A percentile compares a stretch with the other conserved stretches of the same genome.
phyloP scores from a whole-genome alignment of 2,797 vertebrate genomes.

The Pogonophryne albipinna region DNA sequence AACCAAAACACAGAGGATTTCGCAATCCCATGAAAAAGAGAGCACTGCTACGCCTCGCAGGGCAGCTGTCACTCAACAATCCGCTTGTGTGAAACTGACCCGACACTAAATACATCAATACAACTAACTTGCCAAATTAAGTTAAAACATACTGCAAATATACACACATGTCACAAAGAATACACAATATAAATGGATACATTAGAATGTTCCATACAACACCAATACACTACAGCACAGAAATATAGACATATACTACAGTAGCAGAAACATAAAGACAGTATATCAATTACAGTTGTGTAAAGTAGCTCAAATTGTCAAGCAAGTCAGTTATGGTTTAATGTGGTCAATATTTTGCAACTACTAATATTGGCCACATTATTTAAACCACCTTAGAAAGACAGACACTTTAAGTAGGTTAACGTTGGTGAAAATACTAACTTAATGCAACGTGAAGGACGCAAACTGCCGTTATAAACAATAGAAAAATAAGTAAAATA shows the following conservation, averaged over 20 bases:
- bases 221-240: too few species aligned
- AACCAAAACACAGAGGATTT: slow-evolving; percentile 56
- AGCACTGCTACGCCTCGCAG: slow-evolving; percentile 41
- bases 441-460: too few species aligned
- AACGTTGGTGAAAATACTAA: neutral
- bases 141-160: too few species aligned
- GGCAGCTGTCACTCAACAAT: slow-evolving; percentile 65
- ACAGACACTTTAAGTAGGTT: neutral
- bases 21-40: slow-evolving; percentile 57
- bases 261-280: too few species aligned
- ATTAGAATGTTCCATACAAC: too few species aligned
- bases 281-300: too few species aligned
- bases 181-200: too few species aligned
- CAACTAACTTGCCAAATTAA: neutral
- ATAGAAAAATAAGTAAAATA: too few species aligned
- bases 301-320: too few species aligned
- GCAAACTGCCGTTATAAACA: too few species aligned
- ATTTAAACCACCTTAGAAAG: neutral
- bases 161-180: too few species aligned
- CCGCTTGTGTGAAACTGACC: slow-evolving; percentile 26
- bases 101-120: neutral
- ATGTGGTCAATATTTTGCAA: neutral
- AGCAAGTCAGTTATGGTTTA: slow-evolving; percentile 15
- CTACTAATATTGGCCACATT: neutral
- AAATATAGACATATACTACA: too few species aligned